Evolutionary conservation across 2,797 vertebrate species (phyloP), one percentile per base, ranked within the genome.

Genomic region (Brachyrhaphis roseni): DNA sequence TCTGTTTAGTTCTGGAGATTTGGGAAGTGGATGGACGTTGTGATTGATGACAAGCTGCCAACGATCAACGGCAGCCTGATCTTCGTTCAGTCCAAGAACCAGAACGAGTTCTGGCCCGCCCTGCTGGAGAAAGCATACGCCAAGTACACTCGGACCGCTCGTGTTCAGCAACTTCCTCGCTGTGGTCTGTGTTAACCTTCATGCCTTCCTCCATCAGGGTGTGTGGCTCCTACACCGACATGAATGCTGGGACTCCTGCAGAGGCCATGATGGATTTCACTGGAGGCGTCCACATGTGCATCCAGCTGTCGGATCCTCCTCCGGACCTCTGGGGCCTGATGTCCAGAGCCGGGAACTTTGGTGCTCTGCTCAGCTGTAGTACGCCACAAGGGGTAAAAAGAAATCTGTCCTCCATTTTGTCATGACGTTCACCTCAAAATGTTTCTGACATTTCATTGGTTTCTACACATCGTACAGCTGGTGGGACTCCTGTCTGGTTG

Each of bases 101-200:
- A 88, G 57, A 96, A 95, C 18, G 93, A 97, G 77, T 98, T 98
- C 89, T 98, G 97, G 97, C 96, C 96, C 72, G 94, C 97, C 46
- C 91, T 98, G 90, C 84, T 98, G 93, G 97, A 98, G 91, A 98
- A 98, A 91, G 97, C 97, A 20, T 98, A 97, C 83, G 97, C 97
- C 74, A 97, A 98, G 97, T 98, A 97, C 87, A 95, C 89, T 23
- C n/a, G 47, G 1, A 73, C 78, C 72, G 2, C 45, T 49, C 0
- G 11, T 51, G 20, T 72, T 68, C 0, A 49, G 31, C 36, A 5
- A 4, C 53, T 77, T 15, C 23, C 13, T 75, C 62, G 79, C 3
- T 76, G 1, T 53, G 1, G 13, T 16, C 13, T 31, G 15, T 23
- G 43, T 73, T 36, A 81, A 8, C 7, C 47, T 0, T 7, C 10